A percentile compares a stretch with the other conserved stretches of the same genome.
Conservation (phyloP, 37 sponge, comb jelly and placozoan genomes). For the Aplysina aerophoba region DNA sequence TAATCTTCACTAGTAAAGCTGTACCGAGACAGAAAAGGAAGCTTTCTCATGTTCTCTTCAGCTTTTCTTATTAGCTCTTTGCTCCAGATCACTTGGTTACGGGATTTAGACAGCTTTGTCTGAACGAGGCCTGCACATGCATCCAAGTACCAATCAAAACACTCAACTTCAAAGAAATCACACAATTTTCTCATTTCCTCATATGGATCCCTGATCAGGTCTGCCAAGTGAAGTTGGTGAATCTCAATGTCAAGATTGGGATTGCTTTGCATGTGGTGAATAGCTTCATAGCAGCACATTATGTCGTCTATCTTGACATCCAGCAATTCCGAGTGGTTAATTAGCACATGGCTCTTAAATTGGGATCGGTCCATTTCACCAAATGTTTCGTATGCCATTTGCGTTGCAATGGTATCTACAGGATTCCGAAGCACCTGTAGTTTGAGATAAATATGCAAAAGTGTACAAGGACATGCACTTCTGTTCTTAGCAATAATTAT, state of each 20-base stretch:
- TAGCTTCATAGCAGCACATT: background rate
- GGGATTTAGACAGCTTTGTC: background rate
- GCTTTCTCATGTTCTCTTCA: background rate
- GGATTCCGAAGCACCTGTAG: conserved; percentile 22
- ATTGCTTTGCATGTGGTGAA: background rate
- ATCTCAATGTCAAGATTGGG: background rate
- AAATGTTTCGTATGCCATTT: background rate
- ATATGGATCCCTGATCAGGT: background rate
- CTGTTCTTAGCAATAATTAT: no score
- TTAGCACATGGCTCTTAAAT: background rate
- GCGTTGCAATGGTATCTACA: conserved; percentile 17
- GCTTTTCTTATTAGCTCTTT: background rate
- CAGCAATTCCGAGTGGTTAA: conserved; percentile 10
- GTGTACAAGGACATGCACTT: no score
- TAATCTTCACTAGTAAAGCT: conserved; percentile 21
- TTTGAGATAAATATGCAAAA: no score
- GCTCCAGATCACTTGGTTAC: background rate
- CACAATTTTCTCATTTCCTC: background rate
- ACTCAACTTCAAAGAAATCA: background rate
- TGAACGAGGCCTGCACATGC: background rate
- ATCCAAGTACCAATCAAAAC: background rate
- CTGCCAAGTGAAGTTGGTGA: conserved; percentile 5
- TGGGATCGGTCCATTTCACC: background rate
- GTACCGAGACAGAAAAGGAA: background rate
- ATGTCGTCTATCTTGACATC: background rate